A percentile compares a stretch with the other conserved stretches of the same genome.
Conservation (phyloP, 2,888 invertebrate genomes). For the Caenorhabditis uteleia region DNA sequence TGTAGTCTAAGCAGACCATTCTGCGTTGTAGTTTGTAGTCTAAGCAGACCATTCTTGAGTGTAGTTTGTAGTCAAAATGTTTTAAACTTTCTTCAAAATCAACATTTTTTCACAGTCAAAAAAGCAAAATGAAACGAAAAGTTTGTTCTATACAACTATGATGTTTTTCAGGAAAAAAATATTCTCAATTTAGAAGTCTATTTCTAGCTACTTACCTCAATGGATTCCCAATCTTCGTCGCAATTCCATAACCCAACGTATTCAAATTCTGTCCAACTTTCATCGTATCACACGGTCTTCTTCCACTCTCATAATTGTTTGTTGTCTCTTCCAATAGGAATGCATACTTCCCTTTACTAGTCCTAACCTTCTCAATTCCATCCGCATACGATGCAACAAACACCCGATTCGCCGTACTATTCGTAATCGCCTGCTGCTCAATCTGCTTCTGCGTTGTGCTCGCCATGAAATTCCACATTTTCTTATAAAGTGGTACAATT, state of each 20-base stretch:
- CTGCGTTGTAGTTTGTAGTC: too few relatives aligned
- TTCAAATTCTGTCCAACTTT: conserved; percentile 74
- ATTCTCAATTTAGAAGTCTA: background rate
- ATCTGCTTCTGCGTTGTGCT: conserved; percentile 76
- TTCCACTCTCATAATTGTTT: conserved; percentile 84
- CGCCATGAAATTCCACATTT: conserved; percentile 93
- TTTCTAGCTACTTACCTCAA: conserved; percentile 35
- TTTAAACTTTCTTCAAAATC: too few relatives aligned
- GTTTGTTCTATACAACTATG: too few relatives aligned
- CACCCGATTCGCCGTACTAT: conserved; percentile 21
- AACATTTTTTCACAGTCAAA: too few relatives aligned
- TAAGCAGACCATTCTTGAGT: too few relatives aligned
- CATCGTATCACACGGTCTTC: conserved; percentile 92
- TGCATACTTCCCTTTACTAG: conserved; percentile 77
- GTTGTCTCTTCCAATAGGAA: conserved; percentile 74
- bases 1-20: too few relatives aligned
- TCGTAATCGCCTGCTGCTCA: conserved; percentile 62
- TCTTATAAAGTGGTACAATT: conserved; percentile 83
- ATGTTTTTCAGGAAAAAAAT: background rate
- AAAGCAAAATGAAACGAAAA: too few relatives aligned
- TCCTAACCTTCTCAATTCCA: conserved; percentile 68
- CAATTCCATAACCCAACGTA: conserved; percentile 81
- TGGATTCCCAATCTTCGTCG: conserved; percentile 58
- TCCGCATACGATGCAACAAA: conserved; percentile 74
- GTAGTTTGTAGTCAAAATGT: background rate